Evolutionary conservation across 2,888 invertebrate species (phyloP).

Genomic region (Cloeon dipterum): DNA sequence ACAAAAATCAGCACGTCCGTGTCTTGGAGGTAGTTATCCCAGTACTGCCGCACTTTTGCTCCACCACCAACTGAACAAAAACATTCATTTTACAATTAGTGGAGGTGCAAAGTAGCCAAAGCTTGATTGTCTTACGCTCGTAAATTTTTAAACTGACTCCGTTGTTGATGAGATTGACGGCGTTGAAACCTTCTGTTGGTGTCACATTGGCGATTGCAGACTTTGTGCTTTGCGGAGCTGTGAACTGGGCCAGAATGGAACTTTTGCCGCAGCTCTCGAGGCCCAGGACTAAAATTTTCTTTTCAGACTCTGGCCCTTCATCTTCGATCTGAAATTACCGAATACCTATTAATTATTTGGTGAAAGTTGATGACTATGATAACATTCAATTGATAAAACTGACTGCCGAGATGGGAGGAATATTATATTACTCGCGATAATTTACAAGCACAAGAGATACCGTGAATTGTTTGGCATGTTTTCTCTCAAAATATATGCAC

Average conservation of each 20-base stretch:
- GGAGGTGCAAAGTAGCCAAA: slow-evolving; percentile 1
- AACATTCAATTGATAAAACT: not conserved
- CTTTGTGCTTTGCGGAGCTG: slow-evolving; percentile 12
- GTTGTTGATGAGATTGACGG: slow-evolving; percentile 15
- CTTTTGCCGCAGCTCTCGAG: slow-evolving; percentile 19
- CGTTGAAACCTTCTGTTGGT: slow-evolving; percentile 16
- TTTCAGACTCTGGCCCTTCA: slow-evolving; percentile 16
- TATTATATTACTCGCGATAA: too few species aligned
- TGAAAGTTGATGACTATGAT: not conserved
- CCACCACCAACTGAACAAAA: slow-evolving; percentile 16
- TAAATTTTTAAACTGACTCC: slow-evolving; percentile 15
- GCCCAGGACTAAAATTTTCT: slow-evolving; percentile 17
- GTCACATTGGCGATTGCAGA: too few species aligned
- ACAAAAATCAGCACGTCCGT: slow-evolving; percentile 20
- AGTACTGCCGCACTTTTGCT: slow-evolving; percentile 15
- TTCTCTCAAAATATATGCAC: too few species aligned
- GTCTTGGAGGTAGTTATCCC: slow-evolving; percentile 19
- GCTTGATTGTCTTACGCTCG: slow-evolving; percentile 13
- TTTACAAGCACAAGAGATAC: too few species aligned
- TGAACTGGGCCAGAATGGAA: slow-evolving; percentile 17
- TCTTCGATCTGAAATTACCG: slow-evolving; percentile 16
- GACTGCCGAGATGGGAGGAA: too few species aligned
- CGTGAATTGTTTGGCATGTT: too few species aligned
- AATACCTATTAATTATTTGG: too few species aligned
- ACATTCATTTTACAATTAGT: not conserved